Evolutionary conservation across 2,113 vertebrate genomes (phyloP), one percentile per base, ranked within the genome.

Genomic region (Caranx melampygus): DNA sequence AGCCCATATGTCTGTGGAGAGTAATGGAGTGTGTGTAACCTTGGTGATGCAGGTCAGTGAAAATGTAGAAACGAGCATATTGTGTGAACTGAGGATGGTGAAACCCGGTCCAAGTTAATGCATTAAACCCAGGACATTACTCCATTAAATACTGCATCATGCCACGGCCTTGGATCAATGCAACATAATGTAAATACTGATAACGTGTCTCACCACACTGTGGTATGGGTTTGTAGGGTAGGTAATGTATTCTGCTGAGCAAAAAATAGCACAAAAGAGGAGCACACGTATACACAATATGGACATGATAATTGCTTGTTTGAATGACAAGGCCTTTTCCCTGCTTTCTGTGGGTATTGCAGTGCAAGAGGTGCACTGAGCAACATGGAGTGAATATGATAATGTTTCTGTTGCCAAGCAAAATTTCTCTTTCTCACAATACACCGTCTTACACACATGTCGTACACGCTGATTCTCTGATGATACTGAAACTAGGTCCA

Each of bases 61-160:
- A 87, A 85, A 84, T 85, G 75, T 68, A 83, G 57, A 88, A 84
- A 80, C 85, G 18, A 82, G 71, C 3, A 42, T 77, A 84, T 81
- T 85, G 75, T 75, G 55, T 70, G 15, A 35, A 74, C 7, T 1
- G 63, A 65, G 55, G 74, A 11, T 79, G 42, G 33, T 62, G 42
- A 77, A 81, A 51, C 70, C 40, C 5, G 2, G 59, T 79, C 71
- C 72, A 83, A 62, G 60, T 78, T 59, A 70, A 58, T 83, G 60
- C 88, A 79, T 88, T 88, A 68, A 82, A 65, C 51, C 44, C 66
- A 62, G 68, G 79, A 79, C 87, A 90, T 86, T 88, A 89, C 87
- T 82, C 79, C 81, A 87, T 89, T 90, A 86, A 90, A 92, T 74
- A 91, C 78, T 52, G 74, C 47, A 83, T 79, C 85, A 74, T 72